Evolutionary conservation across 2,113 vertebrate genomes (phyloP), one percentile per base, ranked within the genome.

Genomic region (Alosa alosa): DNA sequence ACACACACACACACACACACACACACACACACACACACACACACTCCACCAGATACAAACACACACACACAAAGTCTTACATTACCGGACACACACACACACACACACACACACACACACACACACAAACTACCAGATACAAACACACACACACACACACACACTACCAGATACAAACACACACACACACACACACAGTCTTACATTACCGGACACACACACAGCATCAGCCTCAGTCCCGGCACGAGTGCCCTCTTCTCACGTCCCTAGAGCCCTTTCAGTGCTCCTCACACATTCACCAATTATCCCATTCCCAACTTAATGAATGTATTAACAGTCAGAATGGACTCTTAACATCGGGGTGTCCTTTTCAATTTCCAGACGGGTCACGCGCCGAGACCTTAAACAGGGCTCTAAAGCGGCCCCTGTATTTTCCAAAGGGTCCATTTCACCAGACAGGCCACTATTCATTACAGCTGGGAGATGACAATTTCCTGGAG

Each of bases 271-370:
- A 44, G 46, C 45, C 44, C 81, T 52, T 83, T 86, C 82, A 81
- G 20, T 57, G 46, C 84, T 57, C 47, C 82, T 46, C 81, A 83
- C 86, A 89, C 85, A 41, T 64, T 25, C 22, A 81, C 82, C 86
- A 87, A 88, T 88, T 85, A 88, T 84, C 86, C 85, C 84, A 82
- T 86, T 86, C 81, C 17, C 13, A 46, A 75, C 83, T 86, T 88
- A 88, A 87, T 83, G 85, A 86, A 84, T 86, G 87, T 68, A 88
- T 88, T 86, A 83, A 90, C 84, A 82, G 84, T 85, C 84, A 86
- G 85, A 83, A 86, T 68, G 85, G 82, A 78, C 86, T 88, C 44
- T 84, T 82, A 47, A 88, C 78, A 20, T 82, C 1, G 18, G 60
- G 83, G 81, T 64, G 78, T 84, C 45, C 64, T 78, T 81, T 86